Conservation (phyloP, 2,888 invertebrate genomes). For the Ypsolopha sequella region DNA sequence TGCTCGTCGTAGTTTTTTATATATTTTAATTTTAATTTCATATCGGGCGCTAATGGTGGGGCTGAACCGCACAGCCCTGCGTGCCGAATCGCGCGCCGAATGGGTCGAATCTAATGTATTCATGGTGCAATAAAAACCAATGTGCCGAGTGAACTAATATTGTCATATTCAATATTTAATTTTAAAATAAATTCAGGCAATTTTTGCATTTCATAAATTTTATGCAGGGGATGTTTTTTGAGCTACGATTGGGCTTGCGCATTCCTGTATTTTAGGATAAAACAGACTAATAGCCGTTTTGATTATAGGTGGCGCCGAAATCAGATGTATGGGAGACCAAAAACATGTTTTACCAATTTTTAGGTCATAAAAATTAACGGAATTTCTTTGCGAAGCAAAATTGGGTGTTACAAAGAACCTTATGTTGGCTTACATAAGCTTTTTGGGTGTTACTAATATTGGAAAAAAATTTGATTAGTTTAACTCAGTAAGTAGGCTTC, state of each 20-base stretch:
- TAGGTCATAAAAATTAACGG: no score
- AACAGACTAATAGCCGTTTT: no score
- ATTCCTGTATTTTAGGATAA: neutral
- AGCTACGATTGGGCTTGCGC: neutral
- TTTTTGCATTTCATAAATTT: constrained; percentile 61
- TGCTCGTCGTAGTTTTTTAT: constrained; percentile 47
- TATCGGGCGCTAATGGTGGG: constrained; percentile 66
- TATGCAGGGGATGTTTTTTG: constrained; percentile 21
- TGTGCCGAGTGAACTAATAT: constrained; percentile 70
- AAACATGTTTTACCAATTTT: no score
- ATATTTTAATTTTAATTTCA: constrained; percentile 71
- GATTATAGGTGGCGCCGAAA: no score
- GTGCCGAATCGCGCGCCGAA: constrained; percentile 50
- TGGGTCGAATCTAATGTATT: constrained; percentile 48
- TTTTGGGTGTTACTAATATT: neutral
- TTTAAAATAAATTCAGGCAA: constrained; percentile 46
- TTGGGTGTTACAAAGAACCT: no score
- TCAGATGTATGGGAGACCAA: no score
- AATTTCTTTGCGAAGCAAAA: no score
- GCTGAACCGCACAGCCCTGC: constrained; percentile 48
- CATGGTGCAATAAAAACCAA: constrained; percentile 65
- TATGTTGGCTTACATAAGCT: neutral
- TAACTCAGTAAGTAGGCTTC: neutral
- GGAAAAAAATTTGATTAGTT: neutral
- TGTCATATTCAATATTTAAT: constrained; percentile 69